Percentiles rank a stretch among this genome's conserved stretches.
Evolutionary conservation across 2,888 invertebrate genomes (phyloP).

Genomic region (Stenoptilia bipunctidactyla): DNA sequence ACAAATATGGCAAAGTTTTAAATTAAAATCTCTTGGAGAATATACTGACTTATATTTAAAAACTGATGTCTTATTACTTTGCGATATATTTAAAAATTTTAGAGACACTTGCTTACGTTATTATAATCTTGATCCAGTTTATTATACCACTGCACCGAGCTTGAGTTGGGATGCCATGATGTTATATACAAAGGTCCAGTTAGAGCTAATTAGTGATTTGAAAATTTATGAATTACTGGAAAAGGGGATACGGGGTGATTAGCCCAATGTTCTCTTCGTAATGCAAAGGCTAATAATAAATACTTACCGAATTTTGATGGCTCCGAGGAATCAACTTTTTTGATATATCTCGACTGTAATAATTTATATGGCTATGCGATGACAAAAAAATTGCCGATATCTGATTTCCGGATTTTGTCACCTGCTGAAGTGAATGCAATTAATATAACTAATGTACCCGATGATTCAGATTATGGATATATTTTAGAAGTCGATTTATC

Average conservation of each 20-base stretch:
- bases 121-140: constrained; percentile 9
- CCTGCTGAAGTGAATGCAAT: neutral
- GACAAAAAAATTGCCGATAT: no score
- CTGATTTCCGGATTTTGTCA: no score
- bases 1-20: constrained; percentile 11
- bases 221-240: no score
- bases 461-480: constrained; percentile 4
- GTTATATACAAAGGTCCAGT: neutral
- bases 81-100: constrained; percentile 13
- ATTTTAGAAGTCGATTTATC: constrained; percentile 10
- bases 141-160: constrained; percentile 5
- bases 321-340: constrained; percentile 5
- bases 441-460: no score
- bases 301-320: constrained; percentile 2
- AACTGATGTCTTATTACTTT: neutral
- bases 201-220: no score
- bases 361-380: no score
- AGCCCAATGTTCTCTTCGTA: constrained; percentile 2
- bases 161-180: constrained; percentile 9
- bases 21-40: constrained; percentile 7
- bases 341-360: no score
- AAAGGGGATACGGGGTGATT: constrained; percentile 6
- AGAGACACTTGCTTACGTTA: constrained; percentile 5
- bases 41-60: constrained; percentile 12
- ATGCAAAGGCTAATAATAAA: constrained; percentile 2